Evolutionary conservation across 2,888 invertebrate species (phyloP).

Genomic region (Ochropacha duplaris): DNA sequence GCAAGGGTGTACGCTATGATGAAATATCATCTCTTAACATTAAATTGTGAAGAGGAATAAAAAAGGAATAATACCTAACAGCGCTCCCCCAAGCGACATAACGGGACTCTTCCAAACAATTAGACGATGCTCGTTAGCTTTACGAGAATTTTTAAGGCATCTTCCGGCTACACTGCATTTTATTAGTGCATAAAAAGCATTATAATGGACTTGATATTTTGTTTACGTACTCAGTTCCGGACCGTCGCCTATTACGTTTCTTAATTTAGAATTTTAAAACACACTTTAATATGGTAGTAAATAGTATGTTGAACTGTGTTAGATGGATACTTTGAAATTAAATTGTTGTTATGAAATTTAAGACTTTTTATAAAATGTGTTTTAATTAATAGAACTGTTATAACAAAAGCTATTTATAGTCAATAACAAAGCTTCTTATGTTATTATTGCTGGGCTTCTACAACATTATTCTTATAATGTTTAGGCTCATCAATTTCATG

Average conservation of each 20-base stretch:
- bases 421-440: too few relatives aligned
- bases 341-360: background rate
- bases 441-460: too few relatives aligned
- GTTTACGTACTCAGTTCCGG: constrained; percentile 2
- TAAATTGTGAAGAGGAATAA: constrained; percentile 68
- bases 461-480: background rate
- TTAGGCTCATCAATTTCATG: background rate
- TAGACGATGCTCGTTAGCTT: constrained; percentile 75
- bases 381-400: too few relatives aligned
- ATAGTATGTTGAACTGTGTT: background rate
- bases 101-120: constrained; percentile 77
- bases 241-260: background rate
- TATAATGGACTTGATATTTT: constrained; percentile 14
- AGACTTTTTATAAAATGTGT: too few relatives aligned
- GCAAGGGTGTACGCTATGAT: constrained; percentile 17
- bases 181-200: constrained; percentile 50
- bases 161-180: constrained; percentile 52
- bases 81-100: constrained; percentile 46
- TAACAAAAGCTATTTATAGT: too few relatives aligned
- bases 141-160: constrained; percentile 51
- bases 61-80: constrained; percentile 39
- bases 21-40: constrained; percentile 76
- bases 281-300: background rate
- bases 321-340: background rate
- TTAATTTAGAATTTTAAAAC: background rate